Base-by-base conservation (phyloP, 1,140 invertebrate genomes). In the Solenopsis invicta region DNA sequence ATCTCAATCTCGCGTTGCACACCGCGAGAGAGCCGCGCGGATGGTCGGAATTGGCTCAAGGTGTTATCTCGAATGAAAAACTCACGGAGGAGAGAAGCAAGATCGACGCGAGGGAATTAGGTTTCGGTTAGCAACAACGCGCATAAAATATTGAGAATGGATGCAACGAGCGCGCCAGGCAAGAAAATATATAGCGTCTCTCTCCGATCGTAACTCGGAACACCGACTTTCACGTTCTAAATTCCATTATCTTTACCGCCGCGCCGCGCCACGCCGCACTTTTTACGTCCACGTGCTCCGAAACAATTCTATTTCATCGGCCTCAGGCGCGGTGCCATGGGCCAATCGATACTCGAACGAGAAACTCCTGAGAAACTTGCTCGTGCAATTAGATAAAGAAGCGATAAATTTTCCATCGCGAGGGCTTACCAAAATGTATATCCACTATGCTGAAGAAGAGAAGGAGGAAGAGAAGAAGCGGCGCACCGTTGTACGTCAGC, bases 401-500 rank as follows among this genome's bases (percentile, higher is more conserved):
- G 82, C n/a, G 29, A 34, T 18, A 24, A 59, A 6, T 48, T 13
- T 48, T 29, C 6, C 13, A 16, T 37, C 59, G 41, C 4, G 13
- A 4, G 5, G 13, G 29, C 75, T 90, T 90, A 90, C 89, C 89
- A 41, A 90, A 90, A 82, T 86, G 86, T 80, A 88, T 90, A 87
- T 90, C 86, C 89, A 90, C 86, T 72, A 62, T 64, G 62, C 24
- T 24, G 48, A 41, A 18, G 21, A 4, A 13, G 52, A 69, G 56
- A 56, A 61, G 29, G 29, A 29, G 29, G 48, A 41, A 13, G 21
- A 4, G n/a, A 37, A 69, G 56, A 56, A 61, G 12, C 37, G 52
- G 67, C 80, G 52, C 80, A 62, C 41, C 56, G n/a, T 61, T 50
- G 80, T 29, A 84, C 18, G 41, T 84, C 80, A 74, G 67, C 67